Percentiles rank a stretch among this genome's conserved stretches.
phyloP scores from a whole-genome alignment of 2,797 vertebrate genomes.

The Urophycis tenuis region DNA sequence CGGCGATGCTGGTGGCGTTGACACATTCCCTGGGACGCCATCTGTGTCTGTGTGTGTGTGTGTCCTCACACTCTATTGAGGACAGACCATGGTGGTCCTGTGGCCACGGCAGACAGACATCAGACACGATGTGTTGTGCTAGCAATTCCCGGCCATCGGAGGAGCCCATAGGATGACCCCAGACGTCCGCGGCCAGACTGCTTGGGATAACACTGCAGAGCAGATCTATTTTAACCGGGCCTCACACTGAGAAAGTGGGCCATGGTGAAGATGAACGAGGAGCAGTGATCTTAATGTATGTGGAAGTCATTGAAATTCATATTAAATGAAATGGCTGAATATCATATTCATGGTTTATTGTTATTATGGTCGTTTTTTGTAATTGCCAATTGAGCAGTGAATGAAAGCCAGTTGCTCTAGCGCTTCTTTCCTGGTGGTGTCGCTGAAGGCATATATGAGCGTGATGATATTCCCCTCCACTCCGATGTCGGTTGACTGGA shows the following conservation, averaged over 20 bases:
- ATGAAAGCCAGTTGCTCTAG: not conserved
- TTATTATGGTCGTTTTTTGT: too few species aligned
- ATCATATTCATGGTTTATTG: not conserved
- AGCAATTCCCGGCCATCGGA: conserved; percentile 42
- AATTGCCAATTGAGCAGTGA: not conserved
- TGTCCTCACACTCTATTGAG: conserved; percentile 46
- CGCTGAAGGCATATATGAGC: conserved; percentile 40
- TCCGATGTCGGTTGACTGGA: not conserved
- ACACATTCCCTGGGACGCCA: conserved; percentile 41
- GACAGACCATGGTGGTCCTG: conserved; percentile 49
- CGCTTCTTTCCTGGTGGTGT: conserved; percentile 54
- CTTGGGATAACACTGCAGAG: conserved; percentile 40
- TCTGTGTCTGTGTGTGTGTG: conserved; percentile 50
- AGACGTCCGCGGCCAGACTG: conserved; percentile 30
- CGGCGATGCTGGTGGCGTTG: conserved; percentile 39
- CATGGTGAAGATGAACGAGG: conserved; percentile 15
- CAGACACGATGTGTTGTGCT: conserved; percentile 42
- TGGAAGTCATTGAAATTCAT: too few species aligned
- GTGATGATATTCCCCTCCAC: not conserved
- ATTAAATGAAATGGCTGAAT: not conserved
- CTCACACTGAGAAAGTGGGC: conserved; percentile 27
- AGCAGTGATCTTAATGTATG: not conserved
- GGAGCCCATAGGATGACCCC: conserved; percentile 32
- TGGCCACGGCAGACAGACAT: conserved; percentile 38
- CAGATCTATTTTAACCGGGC: conserved; percentile 5